Evolutionary conservation across 1,140 invertebrate species (phyloP), one percentile per base, ranked within the genome.

Genomic region (Atopsyche davidsoni): DNA sequence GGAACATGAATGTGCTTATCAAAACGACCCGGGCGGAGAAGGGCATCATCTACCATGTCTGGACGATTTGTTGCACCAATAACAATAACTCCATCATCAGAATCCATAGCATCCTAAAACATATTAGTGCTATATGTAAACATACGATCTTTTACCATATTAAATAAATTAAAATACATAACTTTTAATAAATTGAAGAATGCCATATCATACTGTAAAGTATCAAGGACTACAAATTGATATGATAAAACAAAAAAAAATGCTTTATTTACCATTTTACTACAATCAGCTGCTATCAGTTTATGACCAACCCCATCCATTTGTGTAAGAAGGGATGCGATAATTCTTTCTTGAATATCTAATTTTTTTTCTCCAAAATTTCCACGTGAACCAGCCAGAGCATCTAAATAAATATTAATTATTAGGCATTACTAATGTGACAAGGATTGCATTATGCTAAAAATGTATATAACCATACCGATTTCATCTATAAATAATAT

Each of bases 401-500:
- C 78, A 73, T 87, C 84, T 79, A 53, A 21, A 63, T 62, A 52
- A 34, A 46, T 55, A 13, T 44, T n/a, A 40, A 9, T 18, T 23
- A 18, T 38, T 38, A 38, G 24, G 24, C n/a, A n/a, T n/a, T n/a
- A n/a, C n/a, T n/a, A 28, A 6, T 28, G 24, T 28, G n/a, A 28
- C n/a, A 28, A 28, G n/a, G n/a, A 9, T 7, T 13, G 13, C 35
- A 28, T 28, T 44, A 44, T 7, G 28, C 7, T 3, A 16, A 41
- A 17, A 18, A 36, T 36, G 4, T 14, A 36, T 9, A 36, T 36
- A 36, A 36, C 51, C 41, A 52, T 62, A 77, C 77, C 79, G 53
- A 88, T 82, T 75, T 88, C 86, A 73, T 88, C 85, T 53, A 88
- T 79, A 62, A 88, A 88, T 36, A 88, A 67, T 24, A 88, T 75